Conservation (phyloP, 2,797 vertebrate species). For the Coregonus ussuriensis region DNA sequence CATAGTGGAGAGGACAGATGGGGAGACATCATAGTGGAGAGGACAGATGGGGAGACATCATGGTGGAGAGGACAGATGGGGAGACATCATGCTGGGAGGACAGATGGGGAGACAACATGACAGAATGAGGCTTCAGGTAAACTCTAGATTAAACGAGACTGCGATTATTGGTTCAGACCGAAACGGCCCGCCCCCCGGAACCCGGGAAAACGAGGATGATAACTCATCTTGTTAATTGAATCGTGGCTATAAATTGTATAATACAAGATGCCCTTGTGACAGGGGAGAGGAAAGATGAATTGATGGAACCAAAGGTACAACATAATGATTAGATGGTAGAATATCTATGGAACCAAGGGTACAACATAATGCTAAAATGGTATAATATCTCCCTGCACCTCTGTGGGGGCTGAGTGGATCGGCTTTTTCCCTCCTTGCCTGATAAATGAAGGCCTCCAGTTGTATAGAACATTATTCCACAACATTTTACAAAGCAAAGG, state of each 20-base stretch:
- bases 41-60: too few species aligned
- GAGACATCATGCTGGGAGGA: too few species aligned
- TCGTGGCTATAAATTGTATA: constrained; percentile 85
- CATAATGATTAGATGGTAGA: too few species aligned
- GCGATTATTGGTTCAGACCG: constrained; percentile 27
- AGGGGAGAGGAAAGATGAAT: constrained; percentile 66
- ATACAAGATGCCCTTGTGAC: constrained; percentile 77
- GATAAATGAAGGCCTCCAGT: constrained; percentile 93
- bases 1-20: too few species aligned
- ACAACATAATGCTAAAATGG: too few species aligned
- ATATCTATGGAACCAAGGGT: constrained; percentile 1
- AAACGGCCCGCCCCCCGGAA: constrained; percentile 37
- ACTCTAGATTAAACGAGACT: too few species aligned
- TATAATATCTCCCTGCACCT: constrained; percentile 6
- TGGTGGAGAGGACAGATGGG: too few species aligned
- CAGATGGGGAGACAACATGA: too few species aligned
- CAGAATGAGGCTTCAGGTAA: too few species aligned
- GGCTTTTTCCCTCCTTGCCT: constrained; percentile 79
- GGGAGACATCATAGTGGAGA: too few species aligned
- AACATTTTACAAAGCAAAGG: constrained; percentile 98
- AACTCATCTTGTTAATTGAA: constrained; percentile 84
- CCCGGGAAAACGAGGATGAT: constrained; percentile 66
- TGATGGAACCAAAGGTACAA: constrained; percentile 23
- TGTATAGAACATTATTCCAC: constrained; percentile 93
- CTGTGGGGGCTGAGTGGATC: constrained; percentile 15